These are phyloP conservation scores for Pseudococcus viburni DNA, from an alignment of 2,888 invertebrate species.

Conservation along the genomic window DNA sequence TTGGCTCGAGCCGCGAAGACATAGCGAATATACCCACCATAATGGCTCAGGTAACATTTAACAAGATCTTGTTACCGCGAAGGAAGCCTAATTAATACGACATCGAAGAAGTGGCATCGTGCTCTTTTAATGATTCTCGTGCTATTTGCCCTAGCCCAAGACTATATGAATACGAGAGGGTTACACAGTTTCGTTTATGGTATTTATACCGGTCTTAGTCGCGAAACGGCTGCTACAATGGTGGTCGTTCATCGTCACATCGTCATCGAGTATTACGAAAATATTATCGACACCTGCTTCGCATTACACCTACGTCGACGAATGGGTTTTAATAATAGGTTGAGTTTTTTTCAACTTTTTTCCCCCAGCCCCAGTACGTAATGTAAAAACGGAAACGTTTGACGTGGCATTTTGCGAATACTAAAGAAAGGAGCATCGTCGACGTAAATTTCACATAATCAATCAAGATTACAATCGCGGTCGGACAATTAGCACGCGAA, in stretches of 20 bases:
- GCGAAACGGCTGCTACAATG: constrained; percentile 26
- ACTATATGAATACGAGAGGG: background rate
- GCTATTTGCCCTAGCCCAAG: background rate
- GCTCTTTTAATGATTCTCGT: constrained; percentile 39
- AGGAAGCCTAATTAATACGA: constrained; percentile 41
- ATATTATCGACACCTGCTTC: constrained; percentile 33
- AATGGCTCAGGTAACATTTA: constrained; percentile 24
- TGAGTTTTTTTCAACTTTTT: background rate
- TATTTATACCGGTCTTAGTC: constrained; percentile 9
- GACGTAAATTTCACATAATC: constrained; percentile 20
- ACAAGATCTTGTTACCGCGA: constrained; percentile 11
- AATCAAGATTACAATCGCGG: constrained; percentile 44
- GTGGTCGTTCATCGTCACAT: background rate
- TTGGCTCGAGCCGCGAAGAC: constrained; percentile 24
- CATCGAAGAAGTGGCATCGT: constrained; percentile 3
- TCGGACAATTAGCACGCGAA: constrained; percentile 23
- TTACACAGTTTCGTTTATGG: background rate
- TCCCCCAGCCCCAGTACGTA: background rate
- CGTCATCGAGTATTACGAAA: constrained; percentile 1
- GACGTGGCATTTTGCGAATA: background rate
- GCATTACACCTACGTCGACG: constrained; percentile 22
- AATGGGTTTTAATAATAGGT: constrained; percentile 22
- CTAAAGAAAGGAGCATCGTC: constrained; percentile 13
- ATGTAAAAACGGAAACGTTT: background rate
- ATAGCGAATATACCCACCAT: background rate